A percentile compares a stretch with the other conserved stretches of the same genome.
phyloP scores from a whole-genome alignment of 2,797 vertebrate species.

The Varecia variegata region DNA sequence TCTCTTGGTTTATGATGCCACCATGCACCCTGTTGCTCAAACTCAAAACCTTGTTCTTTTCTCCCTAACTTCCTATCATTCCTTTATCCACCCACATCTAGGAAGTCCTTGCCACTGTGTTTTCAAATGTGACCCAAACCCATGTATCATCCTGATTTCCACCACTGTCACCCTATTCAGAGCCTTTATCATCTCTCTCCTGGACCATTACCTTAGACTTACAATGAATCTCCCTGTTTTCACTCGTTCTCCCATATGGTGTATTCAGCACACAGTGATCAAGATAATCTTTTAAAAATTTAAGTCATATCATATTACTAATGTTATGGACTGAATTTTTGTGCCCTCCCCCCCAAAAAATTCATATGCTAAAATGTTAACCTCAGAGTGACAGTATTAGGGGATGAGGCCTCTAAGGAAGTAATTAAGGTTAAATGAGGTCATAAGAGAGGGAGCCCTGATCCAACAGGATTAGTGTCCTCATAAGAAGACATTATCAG shows the following conservation, averaged over 20 bases:
- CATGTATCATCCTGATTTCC: not conserved
- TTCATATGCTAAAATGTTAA: not conserved
- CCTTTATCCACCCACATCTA: not conserved
- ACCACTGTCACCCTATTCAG: not conserved
- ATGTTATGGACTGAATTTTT: not conserved
- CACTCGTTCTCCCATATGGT: not conserved
- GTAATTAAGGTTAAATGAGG: not conserved
- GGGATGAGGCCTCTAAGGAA: not conserved
- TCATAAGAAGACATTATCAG: not conserved
- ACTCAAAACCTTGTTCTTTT: not conserved
- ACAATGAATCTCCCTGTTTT: not conserved
- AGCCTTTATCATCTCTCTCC: not conserved
- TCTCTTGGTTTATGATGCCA: not conserved
- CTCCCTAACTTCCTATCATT: not conserved
- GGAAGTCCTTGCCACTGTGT: not conserved
- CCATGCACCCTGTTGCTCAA: not conserved
- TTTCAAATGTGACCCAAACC: not conserved
- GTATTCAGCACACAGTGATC: not conserved
- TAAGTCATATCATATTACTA: not conserved
- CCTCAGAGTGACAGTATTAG: not conserved
- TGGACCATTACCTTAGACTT: not conserved
- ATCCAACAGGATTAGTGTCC: not conserved
- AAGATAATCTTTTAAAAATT: not conserved
- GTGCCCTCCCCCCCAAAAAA: not conserved
- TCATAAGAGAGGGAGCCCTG: not conserved